These are phyloP conservation scores for Glyphotaelius pellucidus DNA, from an alignment of 2,888 invertebrate genomes.

Conservation along the genomic window DNA sequence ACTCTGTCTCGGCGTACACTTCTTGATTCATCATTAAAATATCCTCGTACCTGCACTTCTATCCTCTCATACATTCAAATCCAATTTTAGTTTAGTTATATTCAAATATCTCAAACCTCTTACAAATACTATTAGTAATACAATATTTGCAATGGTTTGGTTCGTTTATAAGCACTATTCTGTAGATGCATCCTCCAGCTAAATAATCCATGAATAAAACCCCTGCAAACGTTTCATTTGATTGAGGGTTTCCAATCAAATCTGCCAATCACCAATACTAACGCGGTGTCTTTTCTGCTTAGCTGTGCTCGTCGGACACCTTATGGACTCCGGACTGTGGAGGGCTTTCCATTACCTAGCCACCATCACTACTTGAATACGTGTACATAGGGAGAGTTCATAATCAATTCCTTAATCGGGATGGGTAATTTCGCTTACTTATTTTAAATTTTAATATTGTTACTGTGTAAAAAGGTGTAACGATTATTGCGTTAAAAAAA, in stretches of 20 bases:
- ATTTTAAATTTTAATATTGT: background rate
- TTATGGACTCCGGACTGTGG: constrained; percentile 16
- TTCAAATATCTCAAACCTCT: background rate
- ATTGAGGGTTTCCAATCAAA: constrained; percentile 66
- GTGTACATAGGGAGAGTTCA: background rate
- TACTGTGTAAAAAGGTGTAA: background rate
- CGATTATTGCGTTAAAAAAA: no score
- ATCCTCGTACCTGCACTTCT: no score
- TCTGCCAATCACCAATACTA: constrained; percentile 63
- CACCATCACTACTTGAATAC: background rate
- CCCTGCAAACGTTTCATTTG: constrained; percentile 63
- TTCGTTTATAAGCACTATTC: background rate
- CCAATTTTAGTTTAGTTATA: no score
- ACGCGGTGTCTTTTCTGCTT: constrained; percentile 57
- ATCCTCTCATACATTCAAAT: no score
- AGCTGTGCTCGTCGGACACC: constrained; percentile 60
- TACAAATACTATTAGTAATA: background rate
- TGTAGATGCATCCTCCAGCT: background rate
- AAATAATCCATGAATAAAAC: background rate
- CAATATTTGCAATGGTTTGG: background rate
- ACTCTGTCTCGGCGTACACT: no score
- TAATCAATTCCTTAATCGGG: background rate
- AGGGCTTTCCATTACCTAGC: background rate
- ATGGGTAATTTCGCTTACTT: background rate
- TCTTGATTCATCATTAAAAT: no score